Conservation (phyloP, 1,140 invertebrate species). For the Drosophila truncata region DNA sequence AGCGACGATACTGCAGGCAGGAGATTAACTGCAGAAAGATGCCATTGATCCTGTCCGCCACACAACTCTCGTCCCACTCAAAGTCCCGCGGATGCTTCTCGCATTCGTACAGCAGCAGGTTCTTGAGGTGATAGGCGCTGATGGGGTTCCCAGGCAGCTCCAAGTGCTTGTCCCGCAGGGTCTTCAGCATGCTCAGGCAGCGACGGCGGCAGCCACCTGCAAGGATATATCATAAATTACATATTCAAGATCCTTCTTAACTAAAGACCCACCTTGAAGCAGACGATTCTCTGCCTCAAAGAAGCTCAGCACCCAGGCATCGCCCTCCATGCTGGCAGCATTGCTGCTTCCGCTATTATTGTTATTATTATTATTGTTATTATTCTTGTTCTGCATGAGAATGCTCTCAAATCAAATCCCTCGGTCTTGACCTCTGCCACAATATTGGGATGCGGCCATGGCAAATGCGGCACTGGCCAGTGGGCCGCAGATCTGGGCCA, state of each 20-base stretch:
- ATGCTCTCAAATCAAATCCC: conserved; percentile 95
- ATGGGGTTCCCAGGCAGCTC: conserved; percentile 95
- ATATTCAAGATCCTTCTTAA: not conserved
- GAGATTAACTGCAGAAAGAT: conserved; percentile 97
- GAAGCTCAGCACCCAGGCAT: conserved; percentile 97
- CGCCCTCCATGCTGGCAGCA: conserved; percentile 94
- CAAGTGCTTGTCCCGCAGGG: conserved; percentile 94
- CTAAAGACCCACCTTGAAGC: conserved; percentile 88
- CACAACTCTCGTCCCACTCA: conserved; percentile 96
- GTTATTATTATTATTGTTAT: conserved; percentile 85
- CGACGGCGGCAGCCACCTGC: conserved; percentile 90
- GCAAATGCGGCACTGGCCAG: conserved; percentile 95
- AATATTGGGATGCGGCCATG: conserved; percentile 95
- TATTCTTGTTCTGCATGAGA: conserved; percentile 92
- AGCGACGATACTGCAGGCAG: conserved; percentile 96
- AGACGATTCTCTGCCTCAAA: conserved; percentile 94
- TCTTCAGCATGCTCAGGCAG: conserved; percentile 95
- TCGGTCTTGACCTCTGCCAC: conserved; percentile 97
- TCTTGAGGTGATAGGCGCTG: conserved; percentile 95
- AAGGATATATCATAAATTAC: not conserved
- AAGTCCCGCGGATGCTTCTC: conserved; percentile 96
- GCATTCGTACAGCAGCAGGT: conserved; percentile 96
- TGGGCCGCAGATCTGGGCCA: conserved; percentile 97
- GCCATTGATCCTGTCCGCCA: conserved; percentile 96
- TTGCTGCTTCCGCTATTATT: conserved; percentile 67